A percentile compares a stretch with the other conserved stretches of the same genome.
These are phyloP conservation scores for Drosophila chauvacae DNA, from an alignment of 1,140 invertebrate genomes.

Conservation along the genomic window DNA sequence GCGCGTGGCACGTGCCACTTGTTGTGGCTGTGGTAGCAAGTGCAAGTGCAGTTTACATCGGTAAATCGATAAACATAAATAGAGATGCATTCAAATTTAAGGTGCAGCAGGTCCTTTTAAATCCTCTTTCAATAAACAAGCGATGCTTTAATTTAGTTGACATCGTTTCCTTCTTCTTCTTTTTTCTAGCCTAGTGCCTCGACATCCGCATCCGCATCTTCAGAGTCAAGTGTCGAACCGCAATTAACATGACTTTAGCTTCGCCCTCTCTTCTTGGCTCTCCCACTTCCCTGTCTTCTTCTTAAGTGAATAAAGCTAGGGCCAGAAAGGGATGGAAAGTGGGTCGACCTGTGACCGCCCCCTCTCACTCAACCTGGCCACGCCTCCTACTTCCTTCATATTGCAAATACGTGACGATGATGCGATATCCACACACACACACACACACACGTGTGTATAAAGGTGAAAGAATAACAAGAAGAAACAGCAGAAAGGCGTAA, in stretches of 20 bases:
- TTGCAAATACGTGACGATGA: slow-evolving; percentile 51
- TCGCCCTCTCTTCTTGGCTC: slow-evolving; percentile 7
- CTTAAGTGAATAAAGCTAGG: slow-evolving; percentile 9
- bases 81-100: neutral
- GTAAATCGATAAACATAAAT: slow-evolving; percentile 32
- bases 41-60: slow-evolving; percentile 29
- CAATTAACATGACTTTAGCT: slow-evolving; percentile 70
- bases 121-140: neutral
- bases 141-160: slow-evolving; percentile 3
- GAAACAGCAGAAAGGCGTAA: slow-evolving; percentile 39
- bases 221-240: slow-evolving; percentile 66
- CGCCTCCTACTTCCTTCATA: slow-evolving; percentile 39
- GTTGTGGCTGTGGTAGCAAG: slow-evolving; percentile 17
- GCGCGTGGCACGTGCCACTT: slow-evolving; percentile 50
- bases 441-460: neutral
- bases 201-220: slow-evolving; percentile 52
- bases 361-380: slow-evolving; percentile 48
- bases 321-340: slow-evolving; percentile 39
- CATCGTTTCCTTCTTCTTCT: neutral
- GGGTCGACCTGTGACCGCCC: slow-evolving; percentile 50
- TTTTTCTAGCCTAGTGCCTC: slow-evolving; percentile 16
- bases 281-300: slow-evolving; percentile 10
- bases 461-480: slow-evolving; percentile 26
- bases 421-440: slow-evolving; percentile 20
- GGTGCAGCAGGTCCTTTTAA: neutral